These are phyloP conservation scores for Delia radicum DNA, from an alignment of 1,140 invertebrate genomes.

Conservation along the genomic window DNA sequence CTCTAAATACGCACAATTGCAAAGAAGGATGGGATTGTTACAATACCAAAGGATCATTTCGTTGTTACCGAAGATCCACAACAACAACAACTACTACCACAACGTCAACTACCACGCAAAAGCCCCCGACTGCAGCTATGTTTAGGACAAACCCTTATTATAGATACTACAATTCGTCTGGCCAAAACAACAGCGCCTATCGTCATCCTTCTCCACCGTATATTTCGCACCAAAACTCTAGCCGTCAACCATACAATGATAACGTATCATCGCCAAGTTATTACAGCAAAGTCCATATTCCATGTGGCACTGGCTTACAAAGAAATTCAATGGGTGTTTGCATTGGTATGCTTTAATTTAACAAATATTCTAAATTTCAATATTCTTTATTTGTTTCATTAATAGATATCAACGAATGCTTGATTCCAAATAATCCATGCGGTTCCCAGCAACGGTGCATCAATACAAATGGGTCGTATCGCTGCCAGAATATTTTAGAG, in stretches of 20 bases:
- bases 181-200: not conserved
- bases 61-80: conserved; percentile 41
- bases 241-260: not conserved
- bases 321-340: conserved; percentile 48
- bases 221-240: conserved; percentile 15
- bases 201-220: not conserved
- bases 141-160: not conserved
- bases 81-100: conserved; percentile 36
- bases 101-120: conserved; percentile 31
- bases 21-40: conserved; percentile 75
- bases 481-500: conserved; percentile 59
- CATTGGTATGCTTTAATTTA: conserved; percentile 37
- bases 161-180: conserved; percentile 6
- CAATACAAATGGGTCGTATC: conserved; percentile 60
- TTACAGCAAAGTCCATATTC: not conserved
- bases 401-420: conserved; percentile 59
- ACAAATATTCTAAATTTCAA: not conserved
- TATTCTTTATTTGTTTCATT: not conserved
- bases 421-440: conserved; percentile 49
- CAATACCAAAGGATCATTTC: conserved; percentile 66
- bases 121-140: not conserved
- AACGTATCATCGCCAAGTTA: conserved; percentile 19
- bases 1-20: conserved; percentile 79
- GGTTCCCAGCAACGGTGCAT: conserved; percentile 57
- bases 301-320: conserved; percentile 43